Base-by-base conservation (phyloP, 2,797 vertebrate species). In the Tragelaphus oryx region DNA sequence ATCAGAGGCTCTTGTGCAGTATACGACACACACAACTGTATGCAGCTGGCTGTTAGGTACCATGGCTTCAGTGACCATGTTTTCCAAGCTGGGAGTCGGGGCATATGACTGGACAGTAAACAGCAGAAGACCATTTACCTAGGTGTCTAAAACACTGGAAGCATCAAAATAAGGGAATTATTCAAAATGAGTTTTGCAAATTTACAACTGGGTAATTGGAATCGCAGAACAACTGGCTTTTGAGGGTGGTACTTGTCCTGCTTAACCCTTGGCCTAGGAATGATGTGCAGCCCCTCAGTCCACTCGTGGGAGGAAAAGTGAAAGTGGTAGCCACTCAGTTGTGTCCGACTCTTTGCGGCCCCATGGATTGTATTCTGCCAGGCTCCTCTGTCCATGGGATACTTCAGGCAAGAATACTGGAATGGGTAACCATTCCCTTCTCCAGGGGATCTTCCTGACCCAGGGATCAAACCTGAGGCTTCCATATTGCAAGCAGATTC, bases 181-280 rank as follows among this genome's bases (percentile, higher is more conserved):
- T 84, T 90, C 37, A 48, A 88, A 85, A 30, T 6, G 10, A 59
- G 75, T 57, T 89, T 93, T 84, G 24, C 14, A 55, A 60, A 41
- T 54, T 85, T 90, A 80, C 82, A 76, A 71, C 9, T 12, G 9
- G 59, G 46, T n/a, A 33, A 6, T 28, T n/a, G 17, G 37, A 88
- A 26, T 18, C 46, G 28, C 24, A 24, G 30, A 76, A 52, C 14
- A 13, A 52, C 4, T 30, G 82, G 18, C 41, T 17, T 74, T 52
- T 8, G 16, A 41, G 41, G 48, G 24, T 41, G 22, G 4, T 12
- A 1, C 11, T 0, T 30, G n/a, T 48, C 30, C 41, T 22, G 1
- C 52, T 82, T 57, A 46, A 48, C 54, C 28, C 6, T 41, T 10
- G 18, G 59, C 28, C 9, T 52, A 8, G 12, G 74, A 65, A 71